Evolutionary conservation across 1,140 invertebrate species (phyloP), one percentile per base, ranked within the genome.

Genomic region (Drosophila auraria): DNA sequence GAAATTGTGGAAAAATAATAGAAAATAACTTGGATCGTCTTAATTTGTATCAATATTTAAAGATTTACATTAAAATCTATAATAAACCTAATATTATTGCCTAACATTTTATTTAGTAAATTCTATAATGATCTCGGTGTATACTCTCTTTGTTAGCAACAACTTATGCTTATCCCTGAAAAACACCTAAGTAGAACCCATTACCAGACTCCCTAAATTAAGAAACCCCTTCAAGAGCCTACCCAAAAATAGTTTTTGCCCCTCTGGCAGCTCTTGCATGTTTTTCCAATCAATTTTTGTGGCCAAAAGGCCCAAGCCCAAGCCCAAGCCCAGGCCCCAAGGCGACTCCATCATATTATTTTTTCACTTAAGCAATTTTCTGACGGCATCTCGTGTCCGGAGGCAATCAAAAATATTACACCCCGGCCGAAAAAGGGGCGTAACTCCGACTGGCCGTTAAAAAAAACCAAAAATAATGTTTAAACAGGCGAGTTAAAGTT

Each of bases 401-500:
- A 90, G 82, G 86, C 82, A 90, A 89, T 89, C 82, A 89, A 86
- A 89, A 89, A 82, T 77, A 89, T 89, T 86, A 80, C 86, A 89
- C 82, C 64, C 74, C 64, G 38, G 53, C 47, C 78, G 40, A 69
- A 45, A 42, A 74, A 58, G 44, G 62, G 70, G 70, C 70, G 71
- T 65, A 51, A 59, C 54, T 58, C 53, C 40, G 6, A 76, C 42
- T 61, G 58, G 56, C 66, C 65, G 58, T 54, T 62, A 65, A 65
- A 60, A 61, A 45, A 44, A 51, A 23, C 20, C 38, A 57, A 57
- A 57, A 57, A 40, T 57, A 57, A 78, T 72, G 59, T 79, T 47
- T 56, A 79, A 79, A 54, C 66, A 79, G 81, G 70, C 66, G 75
- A 87, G 57, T 74, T 78, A 49, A 74, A 78, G 63, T 80, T 73